Conservation (phyloP, 1,140 invertebrate genomes). For the Drosophila leontia region DNA sequence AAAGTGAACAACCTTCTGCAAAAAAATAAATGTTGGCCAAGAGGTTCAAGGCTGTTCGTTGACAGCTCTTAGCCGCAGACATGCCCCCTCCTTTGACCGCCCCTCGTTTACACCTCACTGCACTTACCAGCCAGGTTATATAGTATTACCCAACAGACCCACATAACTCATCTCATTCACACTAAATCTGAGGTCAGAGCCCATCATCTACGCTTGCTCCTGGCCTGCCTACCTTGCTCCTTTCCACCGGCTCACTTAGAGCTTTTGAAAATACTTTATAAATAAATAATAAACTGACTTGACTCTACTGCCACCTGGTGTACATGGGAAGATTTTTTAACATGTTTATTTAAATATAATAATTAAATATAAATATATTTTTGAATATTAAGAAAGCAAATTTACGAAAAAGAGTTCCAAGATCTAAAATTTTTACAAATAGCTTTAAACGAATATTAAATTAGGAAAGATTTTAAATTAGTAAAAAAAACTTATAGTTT, state of each 20-base stretch:
- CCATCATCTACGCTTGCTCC: constrained; percentile 31
- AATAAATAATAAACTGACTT: constrained; percentile 49
- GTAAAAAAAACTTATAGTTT: no score
- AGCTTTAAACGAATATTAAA: no score
- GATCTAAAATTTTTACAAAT: no score
- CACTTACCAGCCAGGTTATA: constrained; percentile 9
- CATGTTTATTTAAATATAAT: no score
- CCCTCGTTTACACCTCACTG: constrained; percentile 19
- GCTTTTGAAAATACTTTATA: constrained; percentile 49
- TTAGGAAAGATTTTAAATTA: no score
- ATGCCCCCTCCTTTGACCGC: neutral
- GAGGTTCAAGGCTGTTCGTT: constrained; percentile 43
- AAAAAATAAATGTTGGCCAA: constrained; percentile 8
- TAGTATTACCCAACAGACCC: constrained; percentile 9
- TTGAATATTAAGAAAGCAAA: no score
- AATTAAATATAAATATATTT: no score
- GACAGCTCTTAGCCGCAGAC: constrained; percentile 32
- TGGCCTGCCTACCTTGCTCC: neutral
- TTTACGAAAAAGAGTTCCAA: no score
- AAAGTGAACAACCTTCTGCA: neutral
- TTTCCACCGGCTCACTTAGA: constrained; percentile 15
- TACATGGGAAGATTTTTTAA: neutral
- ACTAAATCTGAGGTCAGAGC: constrained; percentile 52
- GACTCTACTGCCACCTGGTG: neutral
- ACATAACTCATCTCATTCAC: constrained; percentile 40